Conservation (phyloP, 1,140 invertebrate species). For the Bursaphelenchus mucronatus region DNA sequence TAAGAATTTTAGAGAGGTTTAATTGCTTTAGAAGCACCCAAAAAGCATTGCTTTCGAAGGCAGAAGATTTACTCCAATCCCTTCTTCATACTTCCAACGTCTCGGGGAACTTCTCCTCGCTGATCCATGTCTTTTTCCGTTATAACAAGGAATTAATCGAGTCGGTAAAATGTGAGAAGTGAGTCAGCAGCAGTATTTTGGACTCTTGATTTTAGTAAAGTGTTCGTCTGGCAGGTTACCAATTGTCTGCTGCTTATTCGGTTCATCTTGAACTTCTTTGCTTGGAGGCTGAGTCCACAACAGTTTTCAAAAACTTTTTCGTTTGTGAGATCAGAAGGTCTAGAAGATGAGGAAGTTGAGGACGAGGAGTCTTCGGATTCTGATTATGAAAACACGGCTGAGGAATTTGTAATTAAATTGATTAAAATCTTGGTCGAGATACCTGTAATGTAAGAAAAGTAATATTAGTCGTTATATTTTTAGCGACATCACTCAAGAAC, state of each 20-base stretch:
- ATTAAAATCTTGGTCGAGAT: slow-evolving; percentile 75
- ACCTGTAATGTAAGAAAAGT: slow-evolving; percentile 66
- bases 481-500: slow-evolving; percentile 79
- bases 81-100: slow-evolving; percentile 74
- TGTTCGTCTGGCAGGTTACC: slow-evolving; percentile 88
- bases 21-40: slow-evolving; percentile 70
- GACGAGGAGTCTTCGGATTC: slow-evolving; percentile 7
- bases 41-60: slow-evolving; percentile 73
- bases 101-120: slow-evolving; percentile 79
- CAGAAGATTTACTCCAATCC: slow-evolving; percentile 71
- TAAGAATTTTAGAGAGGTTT: slow-evolving; percentile 27
- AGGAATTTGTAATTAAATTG: slow-evolving; percentile 66
- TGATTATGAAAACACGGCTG: slow-evolving; percentile 32
- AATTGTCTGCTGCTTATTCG: slow-evolving; percentile 87
- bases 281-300: slow-evolving; percentile 67
- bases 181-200: slow-evolving; percentile 59
- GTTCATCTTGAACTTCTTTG: slow-evolving; percentile 80
- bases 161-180: slow-evolving; percentile 80
- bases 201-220: slow-evolving; percentile 69
- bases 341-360: slow-evolving; percentile 21
- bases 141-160: slow-evolving; percentile 74
- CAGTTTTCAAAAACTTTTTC: slow-evolving; percentile 54
- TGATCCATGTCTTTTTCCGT: slow-evolving; percentile 77
- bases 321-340: slow-evolving; percentile 19
- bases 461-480: slow-evolving; percentile 54